Percentiles rank a stretch among this genome's conserved stretches.
Conservation (phyloP, 1,140 invertebrate species). For the Drosophila equinoxialis region DNA sequence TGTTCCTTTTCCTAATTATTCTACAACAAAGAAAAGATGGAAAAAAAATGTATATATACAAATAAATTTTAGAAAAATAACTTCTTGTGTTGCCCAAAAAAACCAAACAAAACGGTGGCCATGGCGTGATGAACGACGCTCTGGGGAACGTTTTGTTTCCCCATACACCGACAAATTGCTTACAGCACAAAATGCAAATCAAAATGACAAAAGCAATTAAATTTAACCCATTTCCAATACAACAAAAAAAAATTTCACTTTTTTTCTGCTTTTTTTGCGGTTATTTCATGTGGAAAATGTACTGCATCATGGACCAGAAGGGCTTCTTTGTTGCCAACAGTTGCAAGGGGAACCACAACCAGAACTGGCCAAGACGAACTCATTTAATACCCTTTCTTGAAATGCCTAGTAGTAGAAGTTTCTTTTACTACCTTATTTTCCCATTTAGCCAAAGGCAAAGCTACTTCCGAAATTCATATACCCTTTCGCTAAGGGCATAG, state of each 20-base stretch:
- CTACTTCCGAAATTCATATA: not conserved
- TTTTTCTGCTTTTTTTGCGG: slow-evolving; percentile 52
- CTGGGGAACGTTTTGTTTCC: slow-evolving; percentile 64
- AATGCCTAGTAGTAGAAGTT: too few species aligned
- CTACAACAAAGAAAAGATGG: slow-evolving; percentile 31
- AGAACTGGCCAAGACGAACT: not conserved
- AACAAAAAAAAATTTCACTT: slow-evolving; percentile 55
- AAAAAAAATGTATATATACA: slow-evolving; percentile 34
- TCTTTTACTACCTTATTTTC: too few species aligned
- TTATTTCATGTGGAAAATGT: slow-evolving; percentile 83
- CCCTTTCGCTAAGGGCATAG: not conserved
- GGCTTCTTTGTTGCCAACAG: slow-evolving; percentile 58
- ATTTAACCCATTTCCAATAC: slow-evolving; percentile 80
- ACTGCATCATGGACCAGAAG: slow-evolving; percentile 67
- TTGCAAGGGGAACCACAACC: slow-evolving; percentile 43
- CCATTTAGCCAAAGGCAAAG: not conserved
- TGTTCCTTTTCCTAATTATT: slow-evolving; percentile 58
- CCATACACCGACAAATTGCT: slow-evolving; percentile 62
- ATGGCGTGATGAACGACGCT: slow-evolving; percentile 69
- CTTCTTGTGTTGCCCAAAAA: slow-evolving; percentile 30
- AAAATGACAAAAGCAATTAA: slow-evolving; percentile 82
- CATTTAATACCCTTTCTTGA: too few species aligned
- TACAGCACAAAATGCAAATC: slow-evolving; percentile 76
- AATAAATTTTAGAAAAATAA: slow-evolving; percentile 66
- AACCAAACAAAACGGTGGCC: slow-evolving; percentile 20